phyloP scores from a whole-genome alignment of 2,888 invertebrate species.

The Nycteola revayana region DNA sequence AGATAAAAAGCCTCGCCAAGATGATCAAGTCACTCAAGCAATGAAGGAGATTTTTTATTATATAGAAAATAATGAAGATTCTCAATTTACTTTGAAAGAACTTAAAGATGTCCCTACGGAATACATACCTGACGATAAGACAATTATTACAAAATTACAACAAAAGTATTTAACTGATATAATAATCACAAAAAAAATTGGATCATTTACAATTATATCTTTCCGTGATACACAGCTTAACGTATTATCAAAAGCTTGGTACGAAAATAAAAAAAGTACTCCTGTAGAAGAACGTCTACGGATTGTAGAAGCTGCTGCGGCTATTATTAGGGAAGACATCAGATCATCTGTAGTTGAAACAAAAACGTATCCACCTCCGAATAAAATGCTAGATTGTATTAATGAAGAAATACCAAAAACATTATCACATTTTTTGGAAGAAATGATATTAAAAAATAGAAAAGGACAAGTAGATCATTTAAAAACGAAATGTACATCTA shows the following conservation, averaged over 20 bases:
- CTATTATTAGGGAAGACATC: slow-evolving; percentile 52
- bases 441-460: slow-evolving; percentile 38
- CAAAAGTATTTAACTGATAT: slow-evolving; percentile 39
- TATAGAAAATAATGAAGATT: slow-evolving; percentile 50
- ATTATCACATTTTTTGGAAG: slow-evolving; percentile 42
- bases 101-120: slow-evolving; percentile 41
- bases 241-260: slow-evolving; percentile 45
- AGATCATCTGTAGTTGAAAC: slow-evolving; percentile 42
- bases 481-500: slow-evolving; percentile 44
- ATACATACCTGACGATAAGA: slow-evolving; percentile 44
- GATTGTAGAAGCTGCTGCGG: slow-evolving; percentile 50
- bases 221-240: slow-evolving; percentile 43
- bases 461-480: slow-evolving; percentile 31
- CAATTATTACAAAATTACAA: slow-evolving; percentile 39
- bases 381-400: slow-evolving; percentile 37
- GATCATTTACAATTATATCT: slow-evolving; percentile 43
- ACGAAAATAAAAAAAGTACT: slow-evolving; percentile 41
- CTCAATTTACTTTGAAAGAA: slow-evolving; percentile 50
- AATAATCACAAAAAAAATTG: slow-evolving; percentile 35
- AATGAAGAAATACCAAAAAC: slow-evolving; percentile 36
- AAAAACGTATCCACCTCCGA: slow-evolving; percentile 44
- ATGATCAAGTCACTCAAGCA: slow-evolving; percentile 47
- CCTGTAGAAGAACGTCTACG: slow-evolving; percentile 39
- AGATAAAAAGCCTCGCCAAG: slow-evolving; percentile 38
- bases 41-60: slow-evolving; percentile 48